Conservation (phyloP, 2,888 invertebrate species). For the Hirtodrosophila cameraria region DNA sequence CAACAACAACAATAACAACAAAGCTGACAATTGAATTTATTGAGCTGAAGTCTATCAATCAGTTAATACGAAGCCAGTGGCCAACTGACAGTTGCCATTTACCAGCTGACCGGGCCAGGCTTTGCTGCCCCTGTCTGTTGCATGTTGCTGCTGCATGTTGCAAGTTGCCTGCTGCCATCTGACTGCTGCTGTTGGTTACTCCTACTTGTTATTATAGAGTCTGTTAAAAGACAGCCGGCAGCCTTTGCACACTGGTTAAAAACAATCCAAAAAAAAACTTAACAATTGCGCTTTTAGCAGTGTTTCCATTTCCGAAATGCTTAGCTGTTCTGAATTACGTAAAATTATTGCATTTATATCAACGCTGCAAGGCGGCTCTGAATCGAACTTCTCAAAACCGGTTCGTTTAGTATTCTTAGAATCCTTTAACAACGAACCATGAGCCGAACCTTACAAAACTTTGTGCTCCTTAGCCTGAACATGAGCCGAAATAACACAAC, state of each 20-base stretch:
- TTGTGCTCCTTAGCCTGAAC: too few relatives aligned
- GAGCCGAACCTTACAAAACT: too few relatives aligned
- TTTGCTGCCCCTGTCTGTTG: conserved; percentile 32
- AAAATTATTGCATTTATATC: too few relatives aligned
- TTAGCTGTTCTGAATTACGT: too few relatives aligned
- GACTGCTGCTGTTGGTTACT: conserved; percentile 1
- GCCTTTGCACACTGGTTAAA: conserved; percentile 26
- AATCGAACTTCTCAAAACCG: too few relatives aligned
- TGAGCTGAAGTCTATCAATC: conserved; percentile 71
- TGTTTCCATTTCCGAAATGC: too few relatives aligned
- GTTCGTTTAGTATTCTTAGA: too few relatives aligned
- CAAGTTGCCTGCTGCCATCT: conserved; percentile 28
- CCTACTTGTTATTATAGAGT: conserved; percentile 47
- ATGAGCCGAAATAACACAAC: too few relatives aligned
- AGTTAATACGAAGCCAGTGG: conserved; percentile 67
- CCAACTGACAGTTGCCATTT: conserved; percentile 28
- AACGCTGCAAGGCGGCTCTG: too few relatives aligned
- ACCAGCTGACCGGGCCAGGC: conserved; percentile 27
- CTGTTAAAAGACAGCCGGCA: conserved; percentile 32
- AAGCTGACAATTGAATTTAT: conserved; percentile 75
- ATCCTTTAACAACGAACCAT: too few relatives aligned
- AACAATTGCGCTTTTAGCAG: too few relatives aligned
- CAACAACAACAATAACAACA: conserved; percentile 13
- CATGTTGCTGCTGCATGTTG: conserved; percentile 34
- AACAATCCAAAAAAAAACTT: not conserved